Percentiles rank a stretch among this genome's conserved stretches.
Evolutionary conservation across 1,140 invertebrate genomes (phyloP).

Genomic region (Drosophila aff.): DNA sequence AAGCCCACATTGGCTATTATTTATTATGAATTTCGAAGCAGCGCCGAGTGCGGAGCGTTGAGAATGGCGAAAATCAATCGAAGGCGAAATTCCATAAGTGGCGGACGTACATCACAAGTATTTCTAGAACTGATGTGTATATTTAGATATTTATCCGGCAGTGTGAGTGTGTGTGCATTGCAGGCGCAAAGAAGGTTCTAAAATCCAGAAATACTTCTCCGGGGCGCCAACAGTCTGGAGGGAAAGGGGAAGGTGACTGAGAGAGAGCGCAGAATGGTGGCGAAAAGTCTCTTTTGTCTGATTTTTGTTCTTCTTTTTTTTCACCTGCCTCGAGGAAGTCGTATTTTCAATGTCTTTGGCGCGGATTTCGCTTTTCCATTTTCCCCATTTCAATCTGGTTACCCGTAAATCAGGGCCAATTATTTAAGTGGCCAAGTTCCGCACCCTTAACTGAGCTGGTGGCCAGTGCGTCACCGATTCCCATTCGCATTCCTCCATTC

Average conservation of each 20-base stretch:
- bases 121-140: constrained; percentile 30
- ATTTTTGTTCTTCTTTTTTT: background rate
- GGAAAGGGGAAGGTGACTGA: background rate
- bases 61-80: constrained; percentile 56
- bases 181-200: constrained; percentile 27
- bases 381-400: constrained; percentile 19
- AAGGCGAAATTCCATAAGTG: constrained; percentile 67
- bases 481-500: constrained; percentile 10
- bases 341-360: constrained; percentile 66
- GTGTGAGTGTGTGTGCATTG: constrained; percentile 35
- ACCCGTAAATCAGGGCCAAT: constrained; percentile 67
- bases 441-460: constrained; percentile 23
- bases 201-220: constrained; percentile 40
- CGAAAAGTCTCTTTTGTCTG: background rate
- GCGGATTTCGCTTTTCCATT: constrained; percentile 20
- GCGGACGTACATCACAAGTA: constrained; percentile 54
- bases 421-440: constrained; percentile 32
- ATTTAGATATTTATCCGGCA: constrained; percentile 44
- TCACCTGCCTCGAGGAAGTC: constrained; percentile 42
- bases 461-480: constrained; percentile 63
- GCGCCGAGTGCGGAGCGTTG: constrained; percentile 24
- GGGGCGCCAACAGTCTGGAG: background rate
- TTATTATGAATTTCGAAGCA: constrained; percentile 41
- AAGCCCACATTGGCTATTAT: constrained; percentile 63
- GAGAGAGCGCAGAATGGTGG: background rate